Base-by-base conservation (phyloP, 2,113 vertebrate species). In the Rutilus rutilus region DNA sequence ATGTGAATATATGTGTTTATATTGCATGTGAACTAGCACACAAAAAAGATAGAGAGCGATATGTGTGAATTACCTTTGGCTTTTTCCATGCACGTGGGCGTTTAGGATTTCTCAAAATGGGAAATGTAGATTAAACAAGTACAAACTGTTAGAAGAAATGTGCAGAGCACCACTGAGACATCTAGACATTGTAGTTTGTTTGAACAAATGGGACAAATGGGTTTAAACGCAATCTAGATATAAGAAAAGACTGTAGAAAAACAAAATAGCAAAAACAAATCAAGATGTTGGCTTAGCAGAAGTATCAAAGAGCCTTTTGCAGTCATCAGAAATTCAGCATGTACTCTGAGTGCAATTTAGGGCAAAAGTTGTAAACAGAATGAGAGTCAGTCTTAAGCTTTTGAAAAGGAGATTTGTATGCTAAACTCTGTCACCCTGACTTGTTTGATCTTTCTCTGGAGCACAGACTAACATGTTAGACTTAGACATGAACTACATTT, bases 301-400 rank as follows among this genome's bases (percentile, higher is more conserved):
- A 23, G 36, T 42, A 42, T 71, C 33, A 71, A 71, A 71, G 67
- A 69, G 65, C 7, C 17, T 69, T 69, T 69, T 69, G 30, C 33
- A 36, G 17, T 71, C 67, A 71, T 42, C 67, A 71, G 10, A 71
- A 33, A 9, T 23, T 39, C 67, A 71, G 33, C 27, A 15, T 65
- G 62, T 30, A 30, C 62, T 30, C 62, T 65, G 25, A 30, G 62
- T 65, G 62, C 15, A 69, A 23, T 39, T 69, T 69, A 36, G 8
- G 8, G 7, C 8, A 23, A 69, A 39, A 71, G 12, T 36, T 23
- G 36, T 71, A 42, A 39, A 71, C 33, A 21, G 67, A n/a, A 10
- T 33, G 64, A 33, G 64, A 71, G 67, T 71, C 67, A 71, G 42
- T 39, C 17, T 71, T 71, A 71, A 21, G 36, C 67, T 71, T 71